Evolutionary conservation across 1,140 invertebrate species (phyloP).

Genomic region (Probaryconus sp.): DNA sequence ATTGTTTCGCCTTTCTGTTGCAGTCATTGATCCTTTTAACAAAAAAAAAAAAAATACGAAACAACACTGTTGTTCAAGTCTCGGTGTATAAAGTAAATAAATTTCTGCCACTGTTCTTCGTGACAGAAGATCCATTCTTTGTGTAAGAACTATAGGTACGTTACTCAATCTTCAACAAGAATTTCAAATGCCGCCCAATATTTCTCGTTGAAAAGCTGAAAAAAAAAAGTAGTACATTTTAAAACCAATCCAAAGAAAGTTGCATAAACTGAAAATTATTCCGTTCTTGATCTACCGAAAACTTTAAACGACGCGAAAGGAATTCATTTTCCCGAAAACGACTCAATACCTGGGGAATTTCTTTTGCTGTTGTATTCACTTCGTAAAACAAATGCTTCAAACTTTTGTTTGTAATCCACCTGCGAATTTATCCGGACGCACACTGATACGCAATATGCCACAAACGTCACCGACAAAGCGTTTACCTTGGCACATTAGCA

Average conservation of each 20-base stretch:
- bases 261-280: too few relatives aligned
- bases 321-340: too few relatives aligned
- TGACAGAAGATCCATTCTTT: slow-evolving; percentile 20
- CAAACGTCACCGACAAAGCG: slow-evolving; percentile 50
- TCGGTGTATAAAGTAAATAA: slow-evolving; percentile 34
- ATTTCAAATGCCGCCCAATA: slow-evolving; percentile 13
- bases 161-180: slow-evolving; percentile 20
- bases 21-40: slow-evolving; percentile 29
- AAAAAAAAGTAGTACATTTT: too few relatives aligned
- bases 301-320: too few relatives aligned
- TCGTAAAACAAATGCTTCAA: neutral
- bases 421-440: slow-evolving; percentile 14
- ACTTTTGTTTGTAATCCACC: neutral
- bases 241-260: too few relatives aligned
- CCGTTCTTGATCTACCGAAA: too few relatives aligned
- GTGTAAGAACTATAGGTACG: slow-evolving; percentile 8
- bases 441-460: slow-evolving; percentile 33
- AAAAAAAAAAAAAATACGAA: too few relatives aligned
- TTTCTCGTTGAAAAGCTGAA: too few relatives aligned
- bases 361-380: neutral
- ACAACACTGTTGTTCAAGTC: slow-evolving; percentile 12
- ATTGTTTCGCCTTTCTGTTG: slow-evolving; percentile 15
- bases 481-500: slow-evolving; percentile 26
- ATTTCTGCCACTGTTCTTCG: slow-evolving; percentile 22
- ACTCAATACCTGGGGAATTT: too few relatives aligned